These are phyloP conservation scores for Trachops cirrhosus DNA, from an alignment of 2,797 vertebrate species.

Conservation along the genomic window DNA sequence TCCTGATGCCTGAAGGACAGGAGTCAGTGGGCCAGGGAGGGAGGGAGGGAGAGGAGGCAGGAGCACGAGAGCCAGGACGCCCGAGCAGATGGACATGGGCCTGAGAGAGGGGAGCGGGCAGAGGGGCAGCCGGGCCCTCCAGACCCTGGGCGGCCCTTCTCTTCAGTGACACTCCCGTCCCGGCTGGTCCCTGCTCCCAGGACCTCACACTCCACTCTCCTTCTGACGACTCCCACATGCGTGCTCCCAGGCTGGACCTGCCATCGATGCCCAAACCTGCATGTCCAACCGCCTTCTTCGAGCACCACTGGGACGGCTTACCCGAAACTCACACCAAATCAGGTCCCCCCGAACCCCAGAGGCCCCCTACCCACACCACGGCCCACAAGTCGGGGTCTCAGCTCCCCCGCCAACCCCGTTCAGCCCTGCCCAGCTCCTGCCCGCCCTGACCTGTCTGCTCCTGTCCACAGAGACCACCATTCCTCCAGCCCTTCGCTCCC, in stretches of 20 bases:
- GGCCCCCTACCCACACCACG: no score
- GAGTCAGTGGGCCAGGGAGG: background rate
- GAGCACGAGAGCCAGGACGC: background rate
- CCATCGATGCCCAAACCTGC: background rate
- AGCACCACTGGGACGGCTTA: background rate
- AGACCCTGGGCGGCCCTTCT: background rate
- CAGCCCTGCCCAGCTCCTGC: background rate
- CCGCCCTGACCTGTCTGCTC: background rate
- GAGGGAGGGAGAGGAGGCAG: no score
- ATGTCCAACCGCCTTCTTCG: background rate
- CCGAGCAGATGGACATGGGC: background rate
- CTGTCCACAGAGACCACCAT: background rate
- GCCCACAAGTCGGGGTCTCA: no score
- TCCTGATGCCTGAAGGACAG: background rate
- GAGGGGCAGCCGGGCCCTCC: background rate
- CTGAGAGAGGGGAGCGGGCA: background rate
- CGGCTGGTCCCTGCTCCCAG: background rate
- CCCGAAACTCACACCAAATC: background rate
- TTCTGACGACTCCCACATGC: background rate
- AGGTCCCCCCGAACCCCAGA: background rate
- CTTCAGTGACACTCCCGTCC: background rate
- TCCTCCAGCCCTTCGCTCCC: background rate
- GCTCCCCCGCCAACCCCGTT: no score
- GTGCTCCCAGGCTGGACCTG: background rate
- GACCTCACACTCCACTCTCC: background rate